phyloP scores from a whole-genome alignment of 2,113 vertebrate species.

The Brachionichthys hirsutus region DNA sequence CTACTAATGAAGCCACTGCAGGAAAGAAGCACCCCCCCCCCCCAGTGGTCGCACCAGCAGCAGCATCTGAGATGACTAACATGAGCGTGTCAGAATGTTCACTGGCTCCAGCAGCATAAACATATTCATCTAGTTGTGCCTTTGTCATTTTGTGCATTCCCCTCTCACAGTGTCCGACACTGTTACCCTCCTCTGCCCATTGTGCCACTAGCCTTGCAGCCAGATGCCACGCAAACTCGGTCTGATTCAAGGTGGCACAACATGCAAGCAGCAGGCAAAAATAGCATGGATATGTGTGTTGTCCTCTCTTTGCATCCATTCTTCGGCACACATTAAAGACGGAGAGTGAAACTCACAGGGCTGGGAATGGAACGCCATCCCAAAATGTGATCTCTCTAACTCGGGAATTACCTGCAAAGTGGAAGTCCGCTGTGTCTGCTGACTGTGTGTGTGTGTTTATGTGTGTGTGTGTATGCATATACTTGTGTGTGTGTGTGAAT shows the following conservation, averaged over 20 bases:
- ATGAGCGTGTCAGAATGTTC: slow-evolving; percentile 36
- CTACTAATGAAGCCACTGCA: slow-evolving; percentile 62
- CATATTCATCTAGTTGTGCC: slow-evolving; percentile 67
- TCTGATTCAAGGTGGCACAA: slow-evolving; percentile 67
- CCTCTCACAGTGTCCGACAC: slow-evolving; percentile 54
- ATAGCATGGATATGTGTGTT: slow-evolving; percentile 48
- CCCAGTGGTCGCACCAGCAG: slow-evolving; percentile 55
- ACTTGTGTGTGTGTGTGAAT: background rate
- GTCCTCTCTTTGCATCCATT: slow-evolving; percentile 22
- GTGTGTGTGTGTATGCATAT: background rate
- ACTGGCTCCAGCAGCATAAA: slow-evolving; percentile 50
- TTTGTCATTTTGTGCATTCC: slow-evolving; percentile 60
- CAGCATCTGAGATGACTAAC: slow-evolving; percentile 57
- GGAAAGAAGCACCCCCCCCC: slow-evolving; percentile 28
- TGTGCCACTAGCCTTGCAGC: slow-evolving; percentile 67
- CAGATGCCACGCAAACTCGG: slow-evolving; percentile 46
- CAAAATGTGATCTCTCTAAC: slow-evolving; percentile 35
- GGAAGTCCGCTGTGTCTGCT: slow-evolving; percentile 17
- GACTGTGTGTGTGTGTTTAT: background rate
- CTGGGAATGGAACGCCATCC: background rate
- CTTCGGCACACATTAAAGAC: slow-evolving; percentile 52
- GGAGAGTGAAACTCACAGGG: slow-evolving; percentile 27
- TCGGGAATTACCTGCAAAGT: slow-evolving; percentile 46
- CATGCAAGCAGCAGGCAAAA: slow-evolving; percentile 65
- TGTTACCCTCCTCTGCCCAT: slow-evolving; percentile 47